Evolutionary conservation across 1,140 invertebrate genomes (phyloP).

Genomic region (Drosophila eugracilis): DNA sequence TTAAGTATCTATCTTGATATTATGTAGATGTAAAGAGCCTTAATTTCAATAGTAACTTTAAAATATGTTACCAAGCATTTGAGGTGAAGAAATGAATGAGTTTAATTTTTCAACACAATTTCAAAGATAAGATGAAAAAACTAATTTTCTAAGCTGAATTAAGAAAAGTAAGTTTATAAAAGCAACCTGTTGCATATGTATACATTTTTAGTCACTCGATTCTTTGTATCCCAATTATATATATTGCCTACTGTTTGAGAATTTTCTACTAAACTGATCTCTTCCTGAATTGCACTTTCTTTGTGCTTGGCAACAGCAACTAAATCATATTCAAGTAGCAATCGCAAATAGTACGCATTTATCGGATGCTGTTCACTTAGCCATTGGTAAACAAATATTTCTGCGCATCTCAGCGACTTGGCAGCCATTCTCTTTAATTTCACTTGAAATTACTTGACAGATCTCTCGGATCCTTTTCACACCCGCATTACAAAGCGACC

Average conservation of each 20-base stretch:
- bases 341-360: slow-evolving; percentile 28
- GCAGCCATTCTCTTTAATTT: slow-evolving; percentile 11
- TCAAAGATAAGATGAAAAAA: too few species aligned
- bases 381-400: slow-evolving; percentile 64
- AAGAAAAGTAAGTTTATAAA: neutral
- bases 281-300: slow-evolving; percentile 23
- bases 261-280: neutral
- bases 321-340: neutral
- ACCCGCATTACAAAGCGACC: slow-evolving; percentile 26
- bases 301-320: slow-evolving; percentile 35
- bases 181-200: neutral
- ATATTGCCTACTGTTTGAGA: neutral
- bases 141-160: too few species aligned
- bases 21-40: neutral
- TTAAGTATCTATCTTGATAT: too few species aligned
- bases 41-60: too few species aligned
- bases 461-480: slow-evolving; percentile 18
- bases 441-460: slow-evolving; percentile 31
- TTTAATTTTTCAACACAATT: too few species aligned
- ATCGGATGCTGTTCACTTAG: slow-evolving; percentile 40
- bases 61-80: too few species aligned
- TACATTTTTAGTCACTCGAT: too few species aligned
- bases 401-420: slow-evolving; percentile 67
- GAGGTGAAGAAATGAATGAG: too few species aligned
- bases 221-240: neutral